Base-by-base conservation (phyloP, 2,888 invertebrate genomes). In the Ophion obscuratus region DNA sequence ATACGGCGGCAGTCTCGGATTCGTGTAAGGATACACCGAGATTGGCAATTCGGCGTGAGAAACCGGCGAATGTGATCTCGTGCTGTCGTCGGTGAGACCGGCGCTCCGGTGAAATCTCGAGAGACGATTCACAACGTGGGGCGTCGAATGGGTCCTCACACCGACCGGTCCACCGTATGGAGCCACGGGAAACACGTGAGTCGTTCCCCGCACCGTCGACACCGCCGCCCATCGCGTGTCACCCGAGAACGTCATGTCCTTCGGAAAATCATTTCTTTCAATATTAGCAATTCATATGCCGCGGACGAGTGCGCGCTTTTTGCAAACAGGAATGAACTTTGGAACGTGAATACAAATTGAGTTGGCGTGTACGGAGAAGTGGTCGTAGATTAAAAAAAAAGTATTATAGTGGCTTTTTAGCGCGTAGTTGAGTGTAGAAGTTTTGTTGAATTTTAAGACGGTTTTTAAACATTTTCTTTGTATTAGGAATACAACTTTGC, bases 161-260 rank as follows among this genome's bases (percentile, higher is more conserved):
- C 97, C 98, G 88, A 98, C 96, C 80, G 97, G 95, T 75, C 99
- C 99, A 88, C 99, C 99, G 94, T 99, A 99, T 24, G 99, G 98
- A 20, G 98, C 98, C 73, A 99, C 96, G 11, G 99, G 98, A 95
- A 99, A 99, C 88, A 99, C 97, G 94, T 99, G 99, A 47, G 99
- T 99, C 0, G 99, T 99, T 86, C 99, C 99, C 87, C 99, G 96
- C 81, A 99, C 96, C 0, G 99, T 99, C 62, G 98, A 98, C 6
- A 99, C 96, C 2, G 99, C 97, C n/a, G 98, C 97, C 99, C 99
- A 99, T 79, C 99, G 97, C 44, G 97, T 97, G 95, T 99, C 99
- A 84, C 96, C 95, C 0, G 99, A 98, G 93, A 99, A 98, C 75
- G 97, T 96, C 94, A 99, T 97, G 92, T 99, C 98, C 95, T 97